Evolutionary conservation across 2,888 invertebrate genomes (phyloP), one percentile per base, ranked within the genome.

Genomic region (Opisthograptis luteolata): DNA sequence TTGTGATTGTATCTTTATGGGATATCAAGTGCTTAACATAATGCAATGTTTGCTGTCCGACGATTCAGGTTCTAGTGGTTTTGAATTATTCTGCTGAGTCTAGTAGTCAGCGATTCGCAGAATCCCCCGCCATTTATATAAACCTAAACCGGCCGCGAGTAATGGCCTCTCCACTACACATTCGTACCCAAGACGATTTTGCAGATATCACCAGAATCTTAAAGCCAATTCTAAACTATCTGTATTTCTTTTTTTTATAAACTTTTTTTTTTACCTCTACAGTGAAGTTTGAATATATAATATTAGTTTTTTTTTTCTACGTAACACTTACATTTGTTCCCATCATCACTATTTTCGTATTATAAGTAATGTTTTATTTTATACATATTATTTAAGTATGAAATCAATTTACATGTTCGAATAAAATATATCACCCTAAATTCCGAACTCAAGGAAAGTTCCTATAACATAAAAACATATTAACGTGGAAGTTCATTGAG

Each of bases 401-500:
- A 36, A 17, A 31, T 32, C 20, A 40, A 35, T 35, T 30, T 12
- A 22, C 34, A 30, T 13, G n/a, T n/a, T n/a, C n/a, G 9, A 42
- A 48, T 37, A 17, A 20, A 27, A 39, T 36, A 39, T 36, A n/a
- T 42, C 14, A 19, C 22, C 35, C 17, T 17, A 19, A 48, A 45
- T n/a, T 28, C 37, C 42, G 41, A 5, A 62, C 62, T 64, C 64
- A 58, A 69, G 6, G 10, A 27, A 31, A 37, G 14, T 32, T 19
- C 28, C n/a, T 37, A 37, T 42, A 20, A 31, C 31, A 70, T 44
- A 46, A 58, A 66, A 66, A 71, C 67, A 68, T 71, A 73, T 76
- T 77, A 81, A 78, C 73, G 70, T 73, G 68, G 62, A 76, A 81
- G 80, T 83, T 81, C 78, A 84, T 82, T 78, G 80, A 79, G 74